Evolutionary conservation across 2,888 invertebrate species (phyloP), one percentile per base, ranked within the genome.

Genomic region (Blera fallax): DNA sequence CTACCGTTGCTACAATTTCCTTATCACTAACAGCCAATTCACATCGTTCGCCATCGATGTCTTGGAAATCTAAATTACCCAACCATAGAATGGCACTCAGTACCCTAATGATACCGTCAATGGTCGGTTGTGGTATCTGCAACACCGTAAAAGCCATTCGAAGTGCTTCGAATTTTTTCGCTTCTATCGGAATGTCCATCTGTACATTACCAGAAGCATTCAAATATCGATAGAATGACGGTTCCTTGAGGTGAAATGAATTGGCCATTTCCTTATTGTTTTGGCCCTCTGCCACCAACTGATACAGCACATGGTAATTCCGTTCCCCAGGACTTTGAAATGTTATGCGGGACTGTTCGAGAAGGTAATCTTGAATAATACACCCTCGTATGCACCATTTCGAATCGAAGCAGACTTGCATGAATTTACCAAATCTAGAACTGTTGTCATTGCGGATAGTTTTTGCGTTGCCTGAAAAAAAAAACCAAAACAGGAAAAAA

Each of bases 401-500:
- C 84, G 94, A 94, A 93, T 98, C 98, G 90, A 98, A 95, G 90
- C 98, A 97, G 6, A 98, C 97, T 93, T 98, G 98, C 94, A 98
- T 98, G 91, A 98, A 98, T 93, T 98, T 98, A n/a, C 98, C 98
- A 92, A 98, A 98, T 8, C 98, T 94, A 43, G 97, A 97, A 11
- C 97, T 97, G 92, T 98, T 98, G 92, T 98, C 98, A 90, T 98
- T 98, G 56, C 98, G 94, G 10, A 98, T 96, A 0, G 98, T 98
- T 93, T 97, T 98, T 0, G 98, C 98, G 92, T 98, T 98, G 72
- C 97, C 97, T 97, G 91, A 34, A 91, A 40, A 27, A 34, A 45
- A 37, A 27, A 34, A 45, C 27, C 10, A 16, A 16, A 29, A 48
- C 1, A 11, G 4, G 52, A 7, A 54, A 10, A 60, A n/a, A 48